Evolutionary conservation across 2,888 invertebrate genomes (phyloP), one percentile per base, ranked within the genome.

Genomic region (Amphiduros pacificus): DNA sequence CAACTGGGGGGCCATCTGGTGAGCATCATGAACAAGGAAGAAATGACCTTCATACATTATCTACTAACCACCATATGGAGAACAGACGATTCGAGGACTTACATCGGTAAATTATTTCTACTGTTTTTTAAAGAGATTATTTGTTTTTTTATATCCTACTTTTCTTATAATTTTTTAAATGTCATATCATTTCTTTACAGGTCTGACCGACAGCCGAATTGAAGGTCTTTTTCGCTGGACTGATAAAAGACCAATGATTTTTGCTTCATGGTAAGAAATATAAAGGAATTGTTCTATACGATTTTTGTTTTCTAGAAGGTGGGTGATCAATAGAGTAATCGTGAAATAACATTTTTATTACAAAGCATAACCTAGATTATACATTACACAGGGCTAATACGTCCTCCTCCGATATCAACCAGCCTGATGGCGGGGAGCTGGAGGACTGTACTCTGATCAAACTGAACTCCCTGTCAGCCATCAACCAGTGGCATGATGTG

Each of bases 401-500:
- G 6, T 44, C 44, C n/a, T n/a, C 22, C 44, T 20, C 6, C 44
- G 5, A n/a, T 44, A 5, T 20, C 6, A n/a, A n/a, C n/a, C 59
- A 78, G 66, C 78, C 78, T 2, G 73, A 78, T 56, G 78, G 78
- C 24, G 73, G 74, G 14, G 72, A 71, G n/a, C 74, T 73, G 36
- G 77, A 78, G 64, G 73, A 74, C 36, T 78, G 78, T 61, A 75
- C 76, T 6, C 71, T 76, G 51, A 63, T 77, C 6, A 59, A 70
- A 27, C 68, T 77, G 36, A 70, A 71, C 51, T 75, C 71, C 41
- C 67, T 74, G 51, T 73, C 75, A 36, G 73, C 75, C 1, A 77
- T 74, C 0, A 71, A 71, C 22, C 74, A 73, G 62, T 78, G 78
- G 78, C 74, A 77, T 52, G 78, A 77, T 64, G 70, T 77, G n/a